A percentile compares a stretch with the other conserved stretches of the same genome.
phyloP scores from a whole-genome alignment of 2,797 vertebrate species.

The Falco biarmicus region DNA sequence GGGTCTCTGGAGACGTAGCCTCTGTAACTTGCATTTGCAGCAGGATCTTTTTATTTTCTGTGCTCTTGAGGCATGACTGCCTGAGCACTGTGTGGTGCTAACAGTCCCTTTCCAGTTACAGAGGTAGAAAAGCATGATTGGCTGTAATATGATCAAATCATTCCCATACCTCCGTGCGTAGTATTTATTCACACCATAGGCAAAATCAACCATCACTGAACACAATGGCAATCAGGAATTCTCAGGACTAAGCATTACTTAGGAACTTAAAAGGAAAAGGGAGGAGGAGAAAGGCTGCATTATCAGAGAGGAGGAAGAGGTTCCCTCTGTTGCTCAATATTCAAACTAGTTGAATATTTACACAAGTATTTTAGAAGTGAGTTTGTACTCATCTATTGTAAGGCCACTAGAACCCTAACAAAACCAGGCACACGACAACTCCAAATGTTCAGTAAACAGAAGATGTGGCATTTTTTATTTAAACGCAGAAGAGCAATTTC shows the following conservation, averaged over 20 bases:
- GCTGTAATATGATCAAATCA: not conserved
- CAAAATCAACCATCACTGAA: not conserved
- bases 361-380: not conserved
- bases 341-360: not conserved
- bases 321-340: not conserved
- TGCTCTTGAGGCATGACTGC: not conserved
- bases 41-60: not conserved
- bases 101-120: not conserved
- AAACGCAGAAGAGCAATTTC: not conserved
- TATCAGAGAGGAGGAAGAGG: not conserved
- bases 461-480: not conserved
- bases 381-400: not conserved
- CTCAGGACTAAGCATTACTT: not conserved
- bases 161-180: fast-evolving
- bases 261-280: not conserved
- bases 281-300: not conserved
- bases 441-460: not conserved
- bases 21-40: not conserved
- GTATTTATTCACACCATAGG: not conserved
- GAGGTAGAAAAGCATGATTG: not conserved
- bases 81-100: not conserved
- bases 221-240: not conserved
- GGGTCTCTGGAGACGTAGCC: not conserved
- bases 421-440: not conserved
- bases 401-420: not conserved